A percentile compares a stretch with the other conserved stretches of the same genome.
phyloP scores from a whole-genome alignment of 1,140 invertebrate species.

The Diabrotica virgifera region DNA sequence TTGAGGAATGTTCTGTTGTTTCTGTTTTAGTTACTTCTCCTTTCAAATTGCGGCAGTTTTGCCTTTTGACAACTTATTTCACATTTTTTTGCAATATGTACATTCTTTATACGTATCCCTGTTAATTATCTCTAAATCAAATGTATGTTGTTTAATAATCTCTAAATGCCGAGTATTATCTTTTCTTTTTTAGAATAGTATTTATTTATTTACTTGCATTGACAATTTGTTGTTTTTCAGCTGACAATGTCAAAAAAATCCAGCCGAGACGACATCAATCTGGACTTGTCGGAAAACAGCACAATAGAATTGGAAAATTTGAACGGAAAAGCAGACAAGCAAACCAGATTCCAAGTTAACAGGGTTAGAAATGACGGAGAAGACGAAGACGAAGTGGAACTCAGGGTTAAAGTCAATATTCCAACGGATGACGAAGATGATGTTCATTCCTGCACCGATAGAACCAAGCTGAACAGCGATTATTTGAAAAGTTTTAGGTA shows the following conservation, averaged over 20 bases:
- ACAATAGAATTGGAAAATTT: constrained; percentile 28
- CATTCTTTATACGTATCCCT: too few species aligned
- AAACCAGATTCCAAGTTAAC: constrained; percentile 46
- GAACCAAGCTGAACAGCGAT: constrained; percentile 55
- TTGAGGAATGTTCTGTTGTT: too few species aligned
- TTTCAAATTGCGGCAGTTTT: too few species aligned
- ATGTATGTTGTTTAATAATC: too few species aligned
- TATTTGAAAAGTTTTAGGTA: constrained; percentile 77
- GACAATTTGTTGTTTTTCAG: background rate
- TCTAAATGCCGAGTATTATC: too few species aligned
- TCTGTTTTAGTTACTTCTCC: too few species aligned
- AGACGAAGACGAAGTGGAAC: constrained; percentile 17
- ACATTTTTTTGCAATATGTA: too few species aligned
- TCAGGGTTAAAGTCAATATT: constrained; percentile 15
- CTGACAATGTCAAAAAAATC: constrained; percentile 1
- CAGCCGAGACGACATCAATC: constrained; percentile 3
- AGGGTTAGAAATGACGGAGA: constrained; percentile 38
- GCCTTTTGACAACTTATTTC: too few species aligned
- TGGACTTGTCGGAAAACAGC: constrained; percentile 1
- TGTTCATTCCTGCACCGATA: constrained; percentile 34
- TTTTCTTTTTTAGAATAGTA: too few species aligned
- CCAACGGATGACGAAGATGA: constrained; percentile 36
- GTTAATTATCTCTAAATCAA: too few species aligned
- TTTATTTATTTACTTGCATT: too few species aligned
- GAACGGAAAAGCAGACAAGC: constrained; percentile 30